Conservation (phyloP, 2,113 vertebrate species). For the Larimichthys polyactis region DNA sequence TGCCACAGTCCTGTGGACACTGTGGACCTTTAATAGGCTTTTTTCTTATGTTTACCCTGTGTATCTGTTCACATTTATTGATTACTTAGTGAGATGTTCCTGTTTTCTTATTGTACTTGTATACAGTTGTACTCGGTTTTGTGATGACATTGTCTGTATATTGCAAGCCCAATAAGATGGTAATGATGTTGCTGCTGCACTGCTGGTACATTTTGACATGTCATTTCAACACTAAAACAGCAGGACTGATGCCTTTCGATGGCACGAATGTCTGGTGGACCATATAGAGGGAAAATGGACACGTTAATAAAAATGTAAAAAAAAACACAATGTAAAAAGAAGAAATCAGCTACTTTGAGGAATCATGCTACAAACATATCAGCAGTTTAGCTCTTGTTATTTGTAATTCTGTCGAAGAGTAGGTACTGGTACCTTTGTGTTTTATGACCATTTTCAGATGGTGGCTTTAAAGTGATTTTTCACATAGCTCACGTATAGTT, state of each 20-base stretch:
- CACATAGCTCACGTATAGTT: slow-evolving; percentile 93
- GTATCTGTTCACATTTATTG: slow-evolving; percentile 92
- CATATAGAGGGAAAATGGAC: slow-evolving; percentile 79
- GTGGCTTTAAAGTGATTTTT: slow-evolving; percentile 99
- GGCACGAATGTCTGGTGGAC: slow-evolving; percentile 78
- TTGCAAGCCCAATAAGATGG: slow-evolving; percentile 89
- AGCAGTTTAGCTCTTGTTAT: slow-evolving; percentile 93
- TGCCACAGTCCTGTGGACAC: slow-evolving; percentile 91
- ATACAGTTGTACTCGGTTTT: slow-evolving; percentile 85
- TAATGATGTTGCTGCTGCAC: slow-evolving; percentile 93
- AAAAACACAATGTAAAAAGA: not conserved
- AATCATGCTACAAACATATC: slow-evolving; percentile 90
- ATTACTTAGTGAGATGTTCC: slow-evolving; percentile 89
- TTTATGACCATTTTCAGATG: slow-evolving; percentile 92
- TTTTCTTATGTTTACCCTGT: slow-evolving; percentile 87
- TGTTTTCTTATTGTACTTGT: slow-evolving; percentile 91
- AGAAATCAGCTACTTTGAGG: slow-evolving; percentile 82
- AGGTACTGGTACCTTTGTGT: slow-evolving; percentile 97
- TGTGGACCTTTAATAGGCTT: slow-evolving; percentile 88
- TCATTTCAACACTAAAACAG: slow-evolving; percentile 84
- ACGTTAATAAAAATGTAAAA: slow-evolving; percentile 11
- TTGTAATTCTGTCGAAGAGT: slow-evolving; percentile 91
- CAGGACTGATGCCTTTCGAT: slow-evolving; percentile 80
- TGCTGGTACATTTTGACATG: slow-evolving; percentile 88
- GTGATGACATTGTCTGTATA: slow-evolving; percentile 91